phyloP scores from a whole-genome alignment of 1,140 invertebrate genomes.

The Orchesella cincta region DNA sequence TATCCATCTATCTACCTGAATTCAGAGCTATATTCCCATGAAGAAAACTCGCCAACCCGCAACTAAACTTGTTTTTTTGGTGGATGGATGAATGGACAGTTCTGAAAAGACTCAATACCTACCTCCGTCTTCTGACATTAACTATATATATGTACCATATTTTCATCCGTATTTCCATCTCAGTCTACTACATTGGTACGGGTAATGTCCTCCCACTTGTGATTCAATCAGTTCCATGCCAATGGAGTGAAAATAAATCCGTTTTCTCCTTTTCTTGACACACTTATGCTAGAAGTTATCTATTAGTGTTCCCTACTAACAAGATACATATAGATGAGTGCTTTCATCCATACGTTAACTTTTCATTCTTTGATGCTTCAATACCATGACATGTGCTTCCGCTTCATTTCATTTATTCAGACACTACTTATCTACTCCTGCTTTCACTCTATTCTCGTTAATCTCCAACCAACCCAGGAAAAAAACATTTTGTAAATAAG shows the following conservation, averaged over 20 bases:
- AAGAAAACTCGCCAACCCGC: neutral
- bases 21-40: neutral
- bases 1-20: conserved; percentile 32
- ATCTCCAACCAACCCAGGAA: neutral
- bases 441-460: neutral
- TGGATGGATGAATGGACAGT: neutral
- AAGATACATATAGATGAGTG: conserved; percentile 3
- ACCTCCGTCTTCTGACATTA: too few species aligned
- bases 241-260: conserved; percentile 37
- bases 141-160: neutral
- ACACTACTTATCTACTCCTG: neutral
- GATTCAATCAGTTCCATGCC: conserved; percentile 43
- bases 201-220: neutral
- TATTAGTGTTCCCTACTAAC: neutral
- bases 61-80: neutral
- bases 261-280: neutral
- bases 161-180: neutral
- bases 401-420: conserved; percentile 9
- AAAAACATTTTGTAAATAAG: neutral
- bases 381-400: neutral
- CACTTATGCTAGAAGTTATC: neutral
- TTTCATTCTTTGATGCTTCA: neutral
- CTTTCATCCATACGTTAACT: neutral
- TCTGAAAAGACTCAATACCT: too few species aligned
- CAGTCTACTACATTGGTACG: too few species aligned